Evolutionary conservation across 2,113 vertebrate species (phyloP).

Genomic region (Uria lomvia): DNA sequence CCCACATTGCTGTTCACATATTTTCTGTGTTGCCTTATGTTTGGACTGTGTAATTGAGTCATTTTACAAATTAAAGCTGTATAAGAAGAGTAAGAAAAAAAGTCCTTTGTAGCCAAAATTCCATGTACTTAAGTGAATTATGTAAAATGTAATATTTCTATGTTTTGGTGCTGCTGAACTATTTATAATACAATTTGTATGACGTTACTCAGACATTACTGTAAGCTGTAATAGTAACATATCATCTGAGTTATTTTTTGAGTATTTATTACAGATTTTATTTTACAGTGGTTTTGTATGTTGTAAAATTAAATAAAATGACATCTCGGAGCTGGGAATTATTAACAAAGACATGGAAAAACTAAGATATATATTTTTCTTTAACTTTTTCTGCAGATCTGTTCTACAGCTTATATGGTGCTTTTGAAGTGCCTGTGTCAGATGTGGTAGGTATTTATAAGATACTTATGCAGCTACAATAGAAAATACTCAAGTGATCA

Average conservation of each 20-base stretch:
- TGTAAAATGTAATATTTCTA: background rate
- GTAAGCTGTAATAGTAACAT: background rate
- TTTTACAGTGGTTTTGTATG: background rate
- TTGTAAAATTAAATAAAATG: constrained; percentile 18
- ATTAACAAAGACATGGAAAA: background rate
- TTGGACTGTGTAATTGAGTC: background rate
- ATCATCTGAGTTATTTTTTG: background rate
- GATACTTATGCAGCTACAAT: background rate
- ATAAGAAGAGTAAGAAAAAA: background rate
- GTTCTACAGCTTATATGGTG: background rate
- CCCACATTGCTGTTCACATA: background rate
- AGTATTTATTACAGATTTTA: background rate
- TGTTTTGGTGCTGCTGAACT: background rate
- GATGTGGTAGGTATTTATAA: constrained; percentile 9
- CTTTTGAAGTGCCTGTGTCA: background rate
- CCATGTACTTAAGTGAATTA: background rate
- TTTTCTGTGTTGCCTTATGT: background rate
- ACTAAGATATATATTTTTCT: background rate
- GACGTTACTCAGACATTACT: background rate
- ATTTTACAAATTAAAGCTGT: background rate
- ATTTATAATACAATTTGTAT: background rate
- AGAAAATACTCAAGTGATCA: background rate
- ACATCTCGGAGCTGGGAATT: background rate
- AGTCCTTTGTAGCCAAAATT: background rate
- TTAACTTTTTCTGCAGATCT: background rate